A percentile compares a stretch with the other conserved stretches of the same genome.
phyloP scores from a whole-genome alignment of 2,797 vertebrate genomes.

The Leptatherina wallacei region DNA sequence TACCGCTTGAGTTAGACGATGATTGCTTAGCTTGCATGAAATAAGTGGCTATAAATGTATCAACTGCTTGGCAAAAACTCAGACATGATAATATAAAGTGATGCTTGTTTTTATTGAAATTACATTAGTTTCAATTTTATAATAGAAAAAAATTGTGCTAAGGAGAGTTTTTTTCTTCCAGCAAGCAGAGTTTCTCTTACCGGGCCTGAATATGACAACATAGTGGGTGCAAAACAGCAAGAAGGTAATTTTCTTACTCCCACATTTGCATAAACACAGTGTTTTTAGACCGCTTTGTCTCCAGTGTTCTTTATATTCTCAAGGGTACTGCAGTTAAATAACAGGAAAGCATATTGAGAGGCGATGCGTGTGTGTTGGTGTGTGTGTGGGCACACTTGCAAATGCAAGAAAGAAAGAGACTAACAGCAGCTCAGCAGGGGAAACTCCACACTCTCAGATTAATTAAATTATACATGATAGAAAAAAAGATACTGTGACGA shows the following conservation, averaged over 20 bases:
- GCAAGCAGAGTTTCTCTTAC: background rate
- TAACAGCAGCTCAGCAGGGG: background rate
- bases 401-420: constrained; percentile 9
- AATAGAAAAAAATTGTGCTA: no score
- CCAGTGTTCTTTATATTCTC: constrained; percentile 28
- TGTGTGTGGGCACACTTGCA: constrained; percentile 41
- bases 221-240: background rate
- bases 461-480: background rate
- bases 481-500: background rate
- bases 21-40: background rate
- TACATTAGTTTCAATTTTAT: background rate
- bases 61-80: no score
- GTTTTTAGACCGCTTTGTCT: constrained; percentile 2
- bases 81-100: no score
- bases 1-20: background rate
- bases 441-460: constrained; percentile 26
- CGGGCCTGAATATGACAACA: constrained; percentile 28
- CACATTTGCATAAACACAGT: background rate
- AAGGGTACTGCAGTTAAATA: constrained; percentile 44
- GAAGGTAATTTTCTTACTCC: constrained; percentile 25
- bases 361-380: constrained; percentile 2
- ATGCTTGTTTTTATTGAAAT: background rate
- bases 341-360: constrained; percentile 57
- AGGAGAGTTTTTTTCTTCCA: background rate
- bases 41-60: background rate